Conservation (phyloP, 2,797 vertebrate genomes). For the Phataginus tetradactyla region DNA sequence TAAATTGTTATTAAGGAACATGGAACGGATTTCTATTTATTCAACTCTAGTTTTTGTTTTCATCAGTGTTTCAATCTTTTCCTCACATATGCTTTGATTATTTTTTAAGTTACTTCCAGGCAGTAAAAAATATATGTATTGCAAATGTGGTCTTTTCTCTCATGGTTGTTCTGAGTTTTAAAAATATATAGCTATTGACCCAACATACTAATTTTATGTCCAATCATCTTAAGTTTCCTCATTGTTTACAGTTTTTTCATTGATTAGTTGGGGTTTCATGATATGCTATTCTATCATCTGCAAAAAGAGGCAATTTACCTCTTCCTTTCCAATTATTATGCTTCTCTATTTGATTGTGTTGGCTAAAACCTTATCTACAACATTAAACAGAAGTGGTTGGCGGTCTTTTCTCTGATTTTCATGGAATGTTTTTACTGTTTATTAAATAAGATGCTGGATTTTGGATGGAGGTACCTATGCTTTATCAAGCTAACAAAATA, state of each 20-base stretch:
- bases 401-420: not conserved
- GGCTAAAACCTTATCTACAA: not conserved
- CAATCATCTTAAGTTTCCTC: not conserved
- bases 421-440: not conserved
- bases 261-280: not conserved
- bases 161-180: too few relatives aligned
- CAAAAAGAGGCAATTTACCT: not conserved
- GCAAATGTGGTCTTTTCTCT: not conserved
- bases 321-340: not conserved
- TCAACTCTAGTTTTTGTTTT: not conserved
- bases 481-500: not conserved
- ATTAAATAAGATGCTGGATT: not conserved
- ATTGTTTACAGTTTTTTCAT: not conserved
- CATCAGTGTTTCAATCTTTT: not conserved
- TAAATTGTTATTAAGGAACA: not conserved
- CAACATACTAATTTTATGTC: not conserved
- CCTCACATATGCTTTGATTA: not conserved
- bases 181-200: not conserved
- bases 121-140: not conserved
- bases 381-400: not conserved
- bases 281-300: not conserved
- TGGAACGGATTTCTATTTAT: not conserved
- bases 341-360: not conserved
- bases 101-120: not conserved
- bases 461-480: not conserved